Base-by-base conservation (phyloP, 2,113 vertebrate genomes). In the Pampusana beccarii region DNA sequence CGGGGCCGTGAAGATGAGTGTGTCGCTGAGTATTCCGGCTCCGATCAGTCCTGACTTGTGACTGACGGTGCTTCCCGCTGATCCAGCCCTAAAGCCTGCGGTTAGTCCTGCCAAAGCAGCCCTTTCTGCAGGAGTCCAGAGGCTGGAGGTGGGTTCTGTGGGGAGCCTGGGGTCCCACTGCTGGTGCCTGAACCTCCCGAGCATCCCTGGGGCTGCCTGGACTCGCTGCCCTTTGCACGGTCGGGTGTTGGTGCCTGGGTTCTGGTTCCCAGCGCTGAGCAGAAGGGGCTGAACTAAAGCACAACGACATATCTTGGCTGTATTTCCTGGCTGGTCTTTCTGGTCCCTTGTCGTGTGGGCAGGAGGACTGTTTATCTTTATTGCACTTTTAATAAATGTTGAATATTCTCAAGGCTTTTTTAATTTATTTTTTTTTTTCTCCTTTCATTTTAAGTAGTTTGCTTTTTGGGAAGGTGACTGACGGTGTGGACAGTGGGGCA, bases 341-440 rank as follows among this genome's bases (percentile, higher is more conserved):
- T 81, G 16, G 16, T 71, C 90, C 46, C 48, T 66, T 36, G 46
- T 74, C 53, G 9, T 44, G 53, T 84, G 89, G 80, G 34, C 75
- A 42, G 81, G 73, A 95, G 56, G 88, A 72, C 72, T 75, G 87
- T 86, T 92, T 69, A 15, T 73, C 95, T 86, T 91, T 89, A 89
- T 95, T 95, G 95, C 95, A 96, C 94, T 96, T 96, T 95, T 80
- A 96, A 91, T 95, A 95, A 95, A 95, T 56, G 72, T 86, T 64
- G 36, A 51, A 31, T 92, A 88, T 91, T 92, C 83, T 75, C 33
- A 24, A 80, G 54, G 58, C 38, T 28, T 19, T 57, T 56, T 29
- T 60, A 28, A 12, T n/a, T 29, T 16, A 15, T 16, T 26, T n/a
- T 40, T 51, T 6, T 10, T 13, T 25, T 6, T 1, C 14, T 10